These are phyloP conservation scores for Mastomys natalensis DNA, from an alignment of 2,113 vertebrate genomes.

Conservation along the genomic window DNA sequence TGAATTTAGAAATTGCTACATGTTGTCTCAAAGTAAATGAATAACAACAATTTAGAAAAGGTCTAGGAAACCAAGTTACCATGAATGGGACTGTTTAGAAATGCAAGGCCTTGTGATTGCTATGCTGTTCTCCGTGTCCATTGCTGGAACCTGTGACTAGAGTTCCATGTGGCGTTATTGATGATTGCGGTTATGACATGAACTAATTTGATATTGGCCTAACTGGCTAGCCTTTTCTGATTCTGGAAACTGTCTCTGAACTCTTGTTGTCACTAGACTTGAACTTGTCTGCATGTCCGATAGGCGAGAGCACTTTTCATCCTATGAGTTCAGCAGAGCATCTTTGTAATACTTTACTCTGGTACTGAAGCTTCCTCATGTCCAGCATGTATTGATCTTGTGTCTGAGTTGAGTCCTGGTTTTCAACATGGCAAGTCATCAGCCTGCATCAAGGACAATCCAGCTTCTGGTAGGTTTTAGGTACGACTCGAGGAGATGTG, in stretches of 20 bases:
- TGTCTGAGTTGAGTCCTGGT: neutral
- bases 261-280: neutral
- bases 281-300: neutral
- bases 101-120: neutral
- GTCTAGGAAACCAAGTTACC: neutral
- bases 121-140: too few species aligned
- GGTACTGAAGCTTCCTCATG: neutral
- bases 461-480: neutral
- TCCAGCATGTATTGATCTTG: neutral
- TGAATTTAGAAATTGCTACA: slow-evolving; percentile 1
- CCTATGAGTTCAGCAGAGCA: neutral
- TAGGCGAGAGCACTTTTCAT: neutral
- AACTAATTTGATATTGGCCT: neutral
- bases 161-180: neutral
- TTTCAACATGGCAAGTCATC: neutral
- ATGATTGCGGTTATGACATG: neutral
- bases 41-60: neutral
- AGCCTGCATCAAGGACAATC: neutral
- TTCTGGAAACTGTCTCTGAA: neutral
- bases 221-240: neutral
- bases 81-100: neutral
- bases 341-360: neutral
- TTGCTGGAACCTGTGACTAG: neutral
- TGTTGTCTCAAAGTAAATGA: neutral
- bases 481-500: neutral